These are phyloP conservation scores for Ectemnius continuus DNA, from an alignment of 2,888 invertebrate genomes.

Conservation along the genomic window DNA sequence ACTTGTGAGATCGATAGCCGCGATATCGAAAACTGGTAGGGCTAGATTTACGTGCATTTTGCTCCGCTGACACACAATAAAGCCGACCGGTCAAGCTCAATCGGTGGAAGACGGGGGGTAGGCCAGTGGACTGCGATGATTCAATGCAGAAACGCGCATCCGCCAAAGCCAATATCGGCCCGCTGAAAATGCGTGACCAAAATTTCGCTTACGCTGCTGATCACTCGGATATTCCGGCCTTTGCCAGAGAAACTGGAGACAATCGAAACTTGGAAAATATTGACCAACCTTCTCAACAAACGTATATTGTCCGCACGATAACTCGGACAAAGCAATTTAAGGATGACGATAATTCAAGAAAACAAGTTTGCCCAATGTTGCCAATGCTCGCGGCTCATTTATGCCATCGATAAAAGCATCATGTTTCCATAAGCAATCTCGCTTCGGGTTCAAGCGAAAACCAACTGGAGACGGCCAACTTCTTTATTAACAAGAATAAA, in stretches of 20 bases:
- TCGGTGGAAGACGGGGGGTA: slow-evolving; percentile 2
- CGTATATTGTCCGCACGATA: too few relatives aligned
- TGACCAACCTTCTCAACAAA: too few relatives aligned
- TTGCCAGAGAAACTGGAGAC: too few relatives aligned
- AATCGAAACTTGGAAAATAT: too few relatives aligned
- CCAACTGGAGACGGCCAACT: too few relatives aligned
- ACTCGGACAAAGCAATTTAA: too few relatives aligned
- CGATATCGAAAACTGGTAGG: slow-evolving; percentile 51
- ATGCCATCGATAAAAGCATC: slow-evolving; percentile 10
- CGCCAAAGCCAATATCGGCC: background rate
- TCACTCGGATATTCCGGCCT: too few relatives aligned
- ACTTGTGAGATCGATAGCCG: slow-evolving; percentile 37
- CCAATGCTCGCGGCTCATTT: slow-evolving; percentile 16
- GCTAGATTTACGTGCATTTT: slow-evolving; percentile 56
- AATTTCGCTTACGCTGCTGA: background rate
- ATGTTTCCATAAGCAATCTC: background rate
- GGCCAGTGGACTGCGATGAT: slow-evolving; percentile 34
- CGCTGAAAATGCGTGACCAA: background rate
- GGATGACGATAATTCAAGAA: too few relatives aligned
- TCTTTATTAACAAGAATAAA: too few relatives aligned
- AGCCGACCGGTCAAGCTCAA: slow-evolving; percentile 16
- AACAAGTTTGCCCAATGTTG: background rate
- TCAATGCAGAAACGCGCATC: slow-evolving; percentile 22
- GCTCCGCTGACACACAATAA: slow-evolving; percentile 38
- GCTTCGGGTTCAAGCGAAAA: background rate